Percentiles rank a stretch among this genome's conserved stretches.
Evolutionary conservation across 2,888 invertebrate genomes (phyloP).

Genomic region (Helleia helle): DNA sequence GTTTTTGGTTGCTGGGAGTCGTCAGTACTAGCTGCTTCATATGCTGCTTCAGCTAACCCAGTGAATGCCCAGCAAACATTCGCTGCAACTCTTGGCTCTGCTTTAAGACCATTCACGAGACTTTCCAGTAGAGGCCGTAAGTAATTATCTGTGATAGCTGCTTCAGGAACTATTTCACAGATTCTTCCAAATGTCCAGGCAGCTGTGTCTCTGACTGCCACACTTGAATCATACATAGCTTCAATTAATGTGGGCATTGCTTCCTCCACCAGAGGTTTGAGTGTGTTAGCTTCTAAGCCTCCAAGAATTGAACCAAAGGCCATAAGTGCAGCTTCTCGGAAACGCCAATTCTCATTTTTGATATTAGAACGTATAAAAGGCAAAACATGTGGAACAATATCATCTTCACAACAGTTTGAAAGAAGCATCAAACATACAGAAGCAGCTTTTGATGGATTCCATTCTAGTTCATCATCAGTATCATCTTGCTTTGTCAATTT

Average conservation of each 20-base stretch:
- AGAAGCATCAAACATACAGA: slow-evolving; percentile 98
- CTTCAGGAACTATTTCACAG: slow-evolving; percentile 97
- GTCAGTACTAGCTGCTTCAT: slow-evolving; percentile 86
- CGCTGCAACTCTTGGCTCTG: slow-evolving; percentile 96
- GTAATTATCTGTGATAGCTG: slow-evolving; percentile 90
- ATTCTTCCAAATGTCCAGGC: slow-evolving; percentile 99
- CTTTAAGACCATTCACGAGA: slow-evolving; percentile 88
- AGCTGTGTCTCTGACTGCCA: slow-evolving; percentile 96
- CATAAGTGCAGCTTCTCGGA: slow-evolving; percentile 97
- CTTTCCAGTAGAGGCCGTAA: slow-evolving; percentile 87
- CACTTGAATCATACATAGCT: slow-evolving; percentile 94
- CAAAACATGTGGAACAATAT: slow-evolving; percentile 94
- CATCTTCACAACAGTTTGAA: slow-evolving; percentile 97
- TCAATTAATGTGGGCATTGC: slow-evolving; percentile 97
- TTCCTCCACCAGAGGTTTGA: slow-evolving; percentile 95
- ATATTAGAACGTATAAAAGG: slow-evolving; percentile 98
- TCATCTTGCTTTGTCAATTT: slow-evolving; percentile 98
- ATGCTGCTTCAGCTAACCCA: slow-evolving; percentile 96
- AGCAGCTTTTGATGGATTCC: slow-evolving; percentile 99
- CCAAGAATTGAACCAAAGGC: slow-evolving; percentile 96
- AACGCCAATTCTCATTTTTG: slow-evolving; percentile 92
- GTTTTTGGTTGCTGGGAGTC: slow-evolving; percentile 87
- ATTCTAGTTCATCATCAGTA: slow-evolving; percentile 98
- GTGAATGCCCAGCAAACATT: slow-evolving; percentile 99
- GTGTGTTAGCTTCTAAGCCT: slow-evolving; percentile 88